Percentiles rank a stretch among this genome's conserved stretches.
phyloP scores from a whole-genome alignment of 2,888 invertebrate genomes.

The Diarsia brunnea region DNA sequence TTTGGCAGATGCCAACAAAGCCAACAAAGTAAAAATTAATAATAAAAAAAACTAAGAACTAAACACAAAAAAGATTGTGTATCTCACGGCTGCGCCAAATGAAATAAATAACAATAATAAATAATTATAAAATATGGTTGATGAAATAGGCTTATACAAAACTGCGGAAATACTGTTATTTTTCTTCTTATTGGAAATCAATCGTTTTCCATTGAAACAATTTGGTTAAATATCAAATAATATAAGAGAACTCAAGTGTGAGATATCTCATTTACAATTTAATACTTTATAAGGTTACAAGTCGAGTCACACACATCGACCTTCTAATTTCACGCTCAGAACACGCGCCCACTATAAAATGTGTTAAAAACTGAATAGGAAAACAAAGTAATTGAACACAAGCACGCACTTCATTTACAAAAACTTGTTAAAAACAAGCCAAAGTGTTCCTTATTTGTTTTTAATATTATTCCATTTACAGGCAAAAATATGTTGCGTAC shows the following conservation, averaged over 20 bases:
- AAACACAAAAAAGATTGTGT: too few relatives aligned
- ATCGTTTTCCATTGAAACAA: not conserved
- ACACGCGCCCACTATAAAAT: constrained; percentile 24
- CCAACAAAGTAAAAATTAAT: too few relatives aligned
- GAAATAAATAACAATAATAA: too few relatives aligned
- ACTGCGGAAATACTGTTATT: too few relatives aligned
- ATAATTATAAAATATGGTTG: too few relatives aligned
- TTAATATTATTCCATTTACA: constrained; percentile 10
- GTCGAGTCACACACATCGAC: constrained; percentile 19
- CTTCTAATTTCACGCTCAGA: constrained; percentile 45
- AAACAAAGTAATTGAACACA: constrained; percentile 44
- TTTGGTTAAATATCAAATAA: not conserved
- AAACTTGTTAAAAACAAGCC: constrained; percentile 34
- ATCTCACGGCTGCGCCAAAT: too few relatives aligned
- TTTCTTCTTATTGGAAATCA: not conserved
- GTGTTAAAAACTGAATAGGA: constrained; percentile 43
- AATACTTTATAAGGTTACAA: constrained; percentile 14
- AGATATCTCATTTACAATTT: constrained; percentile 13
- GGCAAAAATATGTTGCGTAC: not conserved
- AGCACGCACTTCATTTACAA: constrained; percentile 39
- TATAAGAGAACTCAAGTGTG: not conserved
- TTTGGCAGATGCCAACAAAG: too few relatives aligned
- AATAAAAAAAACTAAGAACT: too few relatives aligned
- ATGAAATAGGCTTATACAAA: too few relatives aligned
- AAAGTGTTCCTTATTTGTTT: constrained; percentile 44